Base-by-base conservation (phyloP, 2,113 vertebrate species). In the Sinocyclocheilus rhinocerous region DNA sequence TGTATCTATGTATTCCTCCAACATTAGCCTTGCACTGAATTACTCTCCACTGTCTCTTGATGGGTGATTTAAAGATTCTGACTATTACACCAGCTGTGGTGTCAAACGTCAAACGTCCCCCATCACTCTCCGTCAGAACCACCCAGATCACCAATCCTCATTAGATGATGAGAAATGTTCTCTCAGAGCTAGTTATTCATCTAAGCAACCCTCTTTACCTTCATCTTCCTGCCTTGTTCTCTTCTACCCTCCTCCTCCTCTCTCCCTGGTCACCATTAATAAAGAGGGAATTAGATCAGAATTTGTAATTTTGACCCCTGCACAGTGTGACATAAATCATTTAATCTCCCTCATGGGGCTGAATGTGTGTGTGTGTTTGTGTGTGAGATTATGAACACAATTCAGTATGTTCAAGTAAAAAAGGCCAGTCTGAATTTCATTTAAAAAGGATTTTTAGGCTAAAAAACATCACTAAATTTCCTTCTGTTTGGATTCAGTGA, bases 261-360 rank as follows among this genome's bases (percentile, higher is more conserved):
- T 81, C 24, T 36, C 16, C n/a, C 52, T 65, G 42, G 45, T 81
- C 26, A 76, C 39, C 69, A 88, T 85, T 88, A 88, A 87, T 87
- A 85, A 88, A 76, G 57, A 81, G n/a, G 77, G 75, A 70, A 80
- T 88, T 88, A 85, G 57, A 88, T 88, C 69, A 81, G 77, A 81
- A 85, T 81, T 70, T 85, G 59, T 76, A 76, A 81, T 85, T 81
- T 73, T 15, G 45, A 29, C 77, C 70, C 33, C 48, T 81, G 48
- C 63, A 76, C 83, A 65, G 83, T 65, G 48, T 24, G 61, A 79
- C 45, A 29, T 16, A 45, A 67, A 87, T 42, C 69, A 63, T 29
- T 72, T 76, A 77, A 57, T 76, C 57, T 50, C 52, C 77, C 81
- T 59, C 39, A 70, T 22, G 16, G 15, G 33, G 9, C 77, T 57